A percentile compares a stretch with the other conserved stretches of the same genome.
Evolutionary conservation across 2,888 invertebrate genomes (phyloP).

Genomic region (Acanthosepion pharaonis): DNA sequence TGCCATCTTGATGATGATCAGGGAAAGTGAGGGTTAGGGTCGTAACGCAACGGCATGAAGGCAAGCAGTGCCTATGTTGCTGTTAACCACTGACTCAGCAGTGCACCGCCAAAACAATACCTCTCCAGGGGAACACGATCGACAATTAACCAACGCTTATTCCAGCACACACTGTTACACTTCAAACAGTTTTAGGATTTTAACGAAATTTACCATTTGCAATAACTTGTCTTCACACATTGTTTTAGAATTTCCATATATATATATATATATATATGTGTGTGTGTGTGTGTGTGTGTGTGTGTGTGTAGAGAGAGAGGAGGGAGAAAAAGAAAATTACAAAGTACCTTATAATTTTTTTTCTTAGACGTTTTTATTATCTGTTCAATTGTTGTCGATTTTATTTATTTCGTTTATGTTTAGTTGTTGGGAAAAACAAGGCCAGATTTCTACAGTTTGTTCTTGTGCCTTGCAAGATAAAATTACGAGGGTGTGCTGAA

Average conservation of each 20-base stretch:
- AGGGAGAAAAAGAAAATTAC: too few relatives aligned
- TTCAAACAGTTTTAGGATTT: not conserved
- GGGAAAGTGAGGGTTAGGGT: not conserved
- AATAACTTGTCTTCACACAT: slow-evolving; percentile 7
- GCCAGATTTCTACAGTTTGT: too few relatives aligned
- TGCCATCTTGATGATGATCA: not conserved
- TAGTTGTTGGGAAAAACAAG: too few relatives aligned
- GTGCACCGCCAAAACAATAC: not conserved
- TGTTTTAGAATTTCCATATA: not conserved
- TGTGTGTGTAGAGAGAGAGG: too few relatives aligned
- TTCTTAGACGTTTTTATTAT: too few relatives aligned
- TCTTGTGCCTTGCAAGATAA: too few relatives aligned
- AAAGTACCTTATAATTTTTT: too few relatives aligned
- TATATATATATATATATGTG: too few relatives aligned
- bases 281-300: too few relatives aligned
- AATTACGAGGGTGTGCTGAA: too few relatives aligned
- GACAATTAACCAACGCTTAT: not conserved
- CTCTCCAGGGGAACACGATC: not conserved
- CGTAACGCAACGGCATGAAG: not conserved
- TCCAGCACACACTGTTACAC: not conserved
- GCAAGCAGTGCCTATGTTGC: slow-evolving; percentile 14
- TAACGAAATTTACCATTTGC: not conserved
- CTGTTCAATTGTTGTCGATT: too few relatives aligned
- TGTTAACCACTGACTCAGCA: not conserved
- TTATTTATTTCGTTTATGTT: too few relatives aligned